phyloP scores from a whole-genome alignment of 2,113 vertebrate genomes.

The Urocolius indicus region DNA sequence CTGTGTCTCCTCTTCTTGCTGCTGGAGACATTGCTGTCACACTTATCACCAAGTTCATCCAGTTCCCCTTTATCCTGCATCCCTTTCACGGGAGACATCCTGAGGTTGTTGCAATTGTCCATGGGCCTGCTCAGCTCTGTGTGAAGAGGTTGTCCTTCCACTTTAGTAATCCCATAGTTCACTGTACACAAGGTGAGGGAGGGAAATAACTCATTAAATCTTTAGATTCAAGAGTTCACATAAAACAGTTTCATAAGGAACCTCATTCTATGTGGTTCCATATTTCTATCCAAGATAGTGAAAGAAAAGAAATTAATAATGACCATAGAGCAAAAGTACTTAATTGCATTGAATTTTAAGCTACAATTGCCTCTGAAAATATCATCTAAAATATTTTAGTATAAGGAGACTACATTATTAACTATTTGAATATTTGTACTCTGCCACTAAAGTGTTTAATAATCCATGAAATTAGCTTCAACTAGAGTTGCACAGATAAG shows the following conservation, averaged over 20 bases:
- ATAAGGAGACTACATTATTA: not conserved
- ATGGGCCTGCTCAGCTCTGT: constrained; percentile 84
- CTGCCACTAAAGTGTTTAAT: not conserved
- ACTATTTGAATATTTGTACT: not conserved
- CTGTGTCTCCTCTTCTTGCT: constrained; percentile 96
- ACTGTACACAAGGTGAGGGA: constrained; percentile 67
- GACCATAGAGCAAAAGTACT: not conserved
- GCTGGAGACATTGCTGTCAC: constrained; percentile 98
- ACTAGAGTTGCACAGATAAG: not conserved
- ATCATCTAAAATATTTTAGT: not conserved
- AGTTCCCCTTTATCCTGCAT: constrained; percentile 87
- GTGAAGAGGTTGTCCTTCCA: constrained; percentile 87
- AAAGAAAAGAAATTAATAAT: not conserved
- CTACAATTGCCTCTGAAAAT: not conserved
- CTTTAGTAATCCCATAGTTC: constrained; percentile 86
- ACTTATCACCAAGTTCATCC: constrained; percentile 92
- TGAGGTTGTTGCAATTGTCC: constrained; percentile 87
- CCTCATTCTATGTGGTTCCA: accelerated
- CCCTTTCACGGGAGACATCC: constrained; percentile 87
- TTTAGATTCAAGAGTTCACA: not conserved
- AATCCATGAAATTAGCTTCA: constrained; percentile 31
- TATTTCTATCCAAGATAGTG: accelerated
- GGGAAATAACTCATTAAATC: constrained; percentile 26
- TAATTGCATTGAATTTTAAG: not conserved
- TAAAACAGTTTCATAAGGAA: not conserved